Conservation (phyloP, 2,797 vertebrate species). For the Sebastes paucispinis region DNA sequence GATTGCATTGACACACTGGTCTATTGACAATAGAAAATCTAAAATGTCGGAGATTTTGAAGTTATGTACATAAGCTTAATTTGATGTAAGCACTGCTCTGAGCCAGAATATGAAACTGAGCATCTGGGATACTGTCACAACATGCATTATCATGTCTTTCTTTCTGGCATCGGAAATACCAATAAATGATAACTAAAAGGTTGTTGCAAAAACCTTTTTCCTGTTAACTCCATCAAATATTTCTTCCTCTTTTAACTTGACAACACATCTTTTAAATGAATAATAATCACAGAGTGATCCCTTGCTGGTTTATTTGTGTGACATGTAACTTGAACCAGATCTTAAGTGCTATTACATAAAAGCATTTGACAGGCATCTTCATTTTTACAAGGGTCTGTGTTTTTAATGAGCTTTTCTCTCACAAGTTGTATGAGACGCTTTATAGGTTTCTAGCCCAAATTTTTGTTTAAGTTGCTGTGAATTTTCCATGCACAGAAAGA, state of each 20-base stretch:
- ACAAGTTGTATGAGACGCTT: conserved; percentile 35
- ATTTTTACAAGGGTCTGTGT: conserved; percentile 50
- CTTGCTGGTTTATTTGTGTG: conserved; percentile 5
- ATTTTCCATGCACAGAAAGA: conserved; percentile 24
- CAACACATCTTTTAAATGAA: background rate
- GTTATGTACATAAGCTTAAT: background rate
- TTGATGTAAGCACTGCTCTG: background rate
- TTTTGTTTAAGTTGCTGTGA: conserved; percentile 8
- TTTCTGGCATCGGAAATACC: background rate
- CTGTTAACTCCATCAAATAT: background rate
- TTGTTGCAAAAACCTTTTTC: background rate
- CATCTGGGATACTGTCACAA: background rate
- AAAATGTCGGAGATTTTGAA: background rate
- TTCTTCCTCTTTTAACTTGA: background rate
- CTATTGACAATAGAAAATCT: background rate
- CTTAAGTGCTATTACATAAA: conserved; percentile 34
- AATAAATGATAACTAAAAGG: too few relatives aligned
- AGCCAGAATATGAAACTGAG: background rate
- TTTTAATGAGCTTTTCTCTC: conserved; percentile 62
- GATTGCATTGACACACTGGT: background rate
- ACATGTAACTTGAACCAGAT: background rate
- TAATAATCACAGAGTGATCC: background rate
- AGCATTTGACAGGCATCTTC: conserved; percentile 21
- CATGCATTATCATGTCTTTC: background rate
- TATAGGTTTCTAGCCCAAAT: conserved; percentile 5